Evolutionary conservation across 2,113 vertebrate genomes (phyloP), one percentile per base, ranked within the genome.

Genomic region (Speoplatyrhinus poulsoni): DNA sequence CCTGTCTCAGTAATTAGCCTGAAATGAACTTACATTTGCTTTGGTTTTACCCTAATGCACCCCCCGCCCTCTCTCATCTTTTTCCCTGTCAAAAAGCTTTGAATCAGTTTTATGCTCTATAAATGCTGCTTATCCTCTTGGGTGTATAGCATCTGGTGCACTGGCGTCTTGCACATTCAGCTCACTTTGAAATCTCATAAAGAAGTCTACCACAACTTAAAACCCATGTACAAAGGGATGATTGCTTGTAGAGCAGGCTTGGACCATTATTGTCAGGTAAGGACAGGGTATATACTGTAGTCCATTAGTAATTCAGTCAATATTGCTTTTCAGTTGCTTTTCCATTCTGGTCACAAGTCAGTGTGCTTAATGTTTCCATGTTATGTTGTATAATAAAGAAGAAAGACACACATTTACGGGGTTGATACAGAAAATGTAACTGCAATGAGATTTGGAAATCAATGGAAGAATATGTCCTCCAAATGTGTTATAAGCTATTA

Each of bases 61-160:
- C 49, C 16, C 13, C 57, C 70, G 67, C 61, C 79, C 52, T 46
- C 46, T 67, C 62, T 62, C 56, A 59, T 64, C 61, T 73, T 64
- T 68, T 82, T 77, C 70, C 53, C 75, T 73, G 83, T 86, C 85
- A 87, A 80, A 90, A 88, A 72, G 75, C 80, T 73, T 73, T 83
- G 73, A 88, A 87, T 88, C 88, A 85, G 85, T 89, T 90, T 90
- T 85, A 90, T 90, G 89, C 87, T 82, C 87, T 88, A 87, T 81
- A 89, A 90, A 88, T 87, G 78, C 80, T 89, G 85, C 87, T 90
- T 87, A 87, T 85, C 89, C 88, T 87, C 85, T 87, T 76, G 85
- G 84, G 85, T 85, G 84, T 79, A 77, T 79, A 86, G 84, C 86
- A 88, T 87, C 85, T 90, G 85, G 80, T 80, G 70, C 67, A 62